Conservation (phyloP, 1,140 invertebrate species). For the Oreohelix idahoensis region DNA sequence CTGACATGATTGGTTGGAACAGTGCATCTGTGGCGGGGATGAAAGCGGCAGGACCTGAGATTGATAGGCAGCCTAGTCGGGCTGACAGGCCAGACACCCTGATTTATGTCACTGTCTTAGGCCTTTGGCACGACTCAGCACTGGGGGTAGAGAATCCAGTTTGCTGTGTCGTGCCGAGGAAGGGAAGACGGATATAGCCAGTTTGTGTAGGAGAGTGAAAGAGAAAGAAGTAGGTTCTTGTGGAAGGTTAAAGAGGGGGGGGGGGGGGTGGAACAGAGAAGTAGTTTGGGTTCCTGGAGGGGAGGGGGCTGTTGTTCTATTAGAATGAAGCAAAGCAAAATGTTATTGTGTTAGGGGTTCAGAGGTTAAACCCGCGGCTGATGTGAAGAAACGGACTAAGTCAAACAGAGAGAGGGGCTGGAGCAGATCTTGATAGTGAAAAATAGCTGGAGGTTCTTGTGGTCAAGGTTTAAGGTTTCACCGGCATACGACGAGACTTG, state of each 20-base stretch:
- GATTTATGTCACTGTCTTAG: slow-evolving; percentile 29
- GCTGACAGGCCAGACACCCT: slow-evolving; percentile 31
- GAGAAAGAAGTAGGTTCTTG: no score
- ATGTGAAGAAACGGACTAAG: background rate
- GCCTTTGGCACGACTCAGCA: slow-evolving; percentile 31
- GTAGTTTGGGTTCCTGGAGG: background rate
- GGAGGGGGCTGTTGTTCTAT: background rate
- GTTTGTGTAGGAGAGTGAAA: background rate
- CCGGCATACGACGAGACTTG: no score
- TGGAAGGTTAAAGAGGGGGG: background rate
- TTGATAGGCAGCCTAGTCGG: slow-evolving; percentile 29
- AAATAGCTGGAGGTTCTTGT: background rate
- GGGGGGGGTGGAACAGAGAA: background rate
- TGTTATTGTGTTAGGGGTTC: background rate
- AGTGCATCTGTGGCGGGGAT: slow-evolving; percentile 29
- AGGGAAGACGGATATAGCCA: background rate
- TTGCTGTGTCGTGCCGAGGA: background rate
- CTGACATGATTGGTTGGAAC: slow-evolving; percentile 22
- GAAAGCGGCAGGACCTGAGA: slow-evolving; percentile 20
- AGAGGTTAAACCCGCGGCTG: background rate
- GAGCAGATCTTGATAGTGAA: background rate
- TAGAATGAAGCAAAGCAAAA: slow-evolving; percentile 2
- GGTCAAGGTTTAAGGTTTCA: background rate
- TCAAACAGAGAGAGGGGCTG: background rate
- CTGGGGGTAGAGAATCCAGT: background rate